Conservation (phyloP, 2,888 invertebrate species). For the Glaucopsyche alexis region DNA sequence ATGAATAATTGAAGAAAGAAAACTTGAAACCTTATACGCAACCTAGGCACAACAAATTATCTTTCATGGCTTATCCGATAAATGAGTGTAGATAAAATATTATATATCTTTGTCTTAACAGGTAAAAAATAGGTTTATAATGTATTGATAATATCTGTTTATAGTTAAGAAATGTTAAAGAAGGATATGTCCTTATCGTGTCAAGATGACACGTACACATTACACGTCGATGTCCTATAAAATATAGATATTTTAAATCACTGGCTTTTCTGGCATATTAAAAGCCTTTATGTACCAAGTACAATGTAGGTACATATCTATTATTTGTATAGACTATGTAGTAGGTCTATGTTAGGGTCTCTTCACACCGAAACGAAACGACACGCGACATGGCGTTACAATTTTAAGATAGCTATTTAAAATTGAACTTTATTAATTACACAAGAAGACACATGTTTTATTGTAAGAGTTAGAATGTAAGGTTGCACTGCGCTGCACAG, state of each 20-base stretch:
- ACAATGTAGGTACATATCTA: neutral
- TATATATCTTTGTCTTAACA: conserved; percentile 27
- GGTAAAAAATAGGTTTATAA: conserved; percentile 28
- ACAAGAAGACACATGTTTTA: too few relatives aligned
- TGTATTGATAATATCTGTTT: conserved; percentile 27
- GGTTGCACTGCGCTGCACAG: too few relatives aligned
- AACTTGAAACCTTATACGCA: neutral
- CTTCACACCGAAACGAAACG: too few relatives aligned
- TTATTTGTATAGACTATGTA: too few relatives aligned
- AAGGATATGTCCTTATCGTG: conserved; percentile 44
- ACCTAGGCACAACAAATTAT: conserved; percentile 16
- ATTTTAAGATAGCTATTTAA: too few relatives aligned
- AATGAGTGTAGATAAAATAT: conserved; percentile 18
- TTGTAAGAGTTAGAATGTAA: too few relatives aligned
- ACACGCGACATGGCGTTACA: too few relatives aligned
- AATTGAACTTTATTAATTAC: too few relatives aligned
- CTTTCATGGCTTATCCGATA: conserved; percentile 11
- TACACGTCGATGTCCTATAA: neutral
- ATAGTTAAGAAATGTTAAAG: conserved; percentile 35
- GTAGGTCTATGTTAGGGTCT: too few relatives aligned
- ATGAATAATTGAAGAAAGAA: neutral
- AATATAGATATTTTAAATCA: neutral
- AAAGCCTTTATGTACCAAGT: neutral
- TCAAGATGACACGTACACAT: conserved; percentile 37
- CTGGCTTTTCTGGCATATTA: neutral